Evolutionary conservation across 1,140 invertebrate species (phyloP).

Genomic region (Brachionus paranguensis): DNA sequence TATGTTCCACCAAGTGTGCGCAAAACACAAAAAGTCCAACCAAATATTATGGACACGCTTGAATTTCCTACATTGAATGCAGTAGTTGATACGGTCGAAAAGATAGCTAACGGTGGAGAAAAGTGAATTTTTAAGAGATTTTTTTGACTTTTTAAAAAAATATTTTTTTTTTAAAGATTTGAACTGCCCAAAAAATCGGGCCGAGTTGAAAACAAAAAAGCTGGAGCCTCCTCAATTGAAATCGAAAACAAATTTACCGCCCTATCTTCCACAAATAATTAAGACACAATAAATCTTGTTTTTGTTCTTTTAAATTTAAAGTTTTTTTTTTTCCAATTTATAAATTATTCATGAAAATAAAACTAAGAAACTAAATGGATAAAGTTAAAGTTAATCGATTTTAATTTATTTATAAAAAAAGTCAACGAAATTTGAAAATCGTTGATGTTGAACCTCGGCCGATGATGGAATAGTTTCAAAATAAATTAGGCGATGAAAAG

Average conservation of each 20-base stretch:
- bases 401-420: neutral
- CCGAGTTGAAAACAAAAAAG: neutral
- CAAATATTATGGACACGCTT: constrained; percentile 31
- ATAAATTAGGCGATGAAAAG: neutral
- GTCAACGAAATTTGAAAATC: neutral
- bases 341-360: constrained; percentile 25
- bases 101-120: neutral
- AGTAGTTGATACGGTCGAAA: neutral
- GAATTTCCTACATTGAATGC: constrained; percentile 37
- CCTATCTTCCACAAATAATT: constrained; percentile 31
- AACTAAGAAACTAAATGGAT: neutral
- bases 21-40: constrained; percentile 8
- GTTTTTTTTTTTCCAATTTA: constrained; percentile 16
- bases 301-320: neutral
- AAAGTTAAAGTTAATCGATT: neutral
- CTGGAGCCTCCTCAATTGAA: neutral
- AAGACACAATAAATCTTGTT: neutral
- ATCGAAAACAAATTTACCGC: constrained; percentile 35
- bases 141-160: neutral
- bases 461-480: neutral
- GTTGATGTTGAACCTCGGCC: neutral
- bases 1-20: constrained; percentile 26
- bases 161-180: neutral
- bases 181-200: constrained; percentile 23
- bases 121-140: neutral